Conservation (phyloP, 2,797 vertebrate species). For the Xenops minutus region DNA sequence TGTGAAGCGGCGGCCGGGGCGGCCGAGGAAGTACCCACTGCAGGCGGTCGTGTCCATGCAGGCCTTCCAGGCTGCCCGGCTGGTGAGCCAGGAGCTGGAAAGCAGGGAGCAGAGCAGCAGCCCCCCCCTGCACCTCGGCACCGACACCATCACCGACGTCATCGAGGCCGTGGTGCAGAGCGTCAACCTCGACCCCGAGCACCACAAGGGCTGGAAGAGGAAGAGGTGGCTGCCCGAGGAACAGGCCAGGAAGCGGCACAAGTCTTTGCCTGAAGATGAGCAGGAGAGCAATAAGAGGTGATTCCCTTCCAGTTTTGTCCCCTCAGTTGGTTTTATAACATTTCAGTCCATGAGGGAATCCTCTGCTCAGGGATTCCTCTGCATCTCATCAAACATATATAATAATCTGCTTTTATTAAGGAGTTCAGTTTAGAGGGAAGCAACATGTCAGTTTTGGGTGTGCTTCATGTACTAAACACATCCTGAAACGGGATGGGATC, state of each 20-base stretch:
- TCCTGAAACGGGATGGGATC: background rate
- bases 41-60: conserved; percentile 75
- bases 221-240: conserved; percentile 75
- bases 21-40: conserved; percentile 86
- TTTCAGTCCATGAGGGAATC: background rate
- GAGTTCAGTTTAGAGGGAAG: background rate
- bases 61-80: conserved; percentile 64
- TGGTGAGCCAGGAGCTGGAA: conserved; percentile 57
- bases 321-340: background rate
- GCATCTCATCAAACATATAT: background rate
- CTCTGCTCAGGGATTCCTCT: background rate
- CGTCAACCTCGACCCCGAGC: conserved; percentile 70
- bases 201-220: conserved; percentile 83
- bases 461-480: background rate
- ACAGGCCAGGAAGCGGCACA: conserved; percentile 80
- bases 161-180: conserved; percentile 92
- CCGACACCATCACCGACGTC: conserved; percentile 84
- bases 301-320: background rate
- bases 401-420: background rate
- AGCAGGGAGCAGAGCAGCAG: conserved; percentile 11
- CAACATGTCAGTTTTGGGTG: background rate
- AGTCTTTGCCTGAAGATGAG: conserved; percentile 65
- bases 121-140: conserved; percentile 38
- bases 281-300: conserved; percentile 75
- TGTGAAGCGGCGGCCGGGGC: conserved; percentile 88